Base-by-base conservation (phyloP, 2,113 vertebrate species). In the Dromas ardeola region DNA sequence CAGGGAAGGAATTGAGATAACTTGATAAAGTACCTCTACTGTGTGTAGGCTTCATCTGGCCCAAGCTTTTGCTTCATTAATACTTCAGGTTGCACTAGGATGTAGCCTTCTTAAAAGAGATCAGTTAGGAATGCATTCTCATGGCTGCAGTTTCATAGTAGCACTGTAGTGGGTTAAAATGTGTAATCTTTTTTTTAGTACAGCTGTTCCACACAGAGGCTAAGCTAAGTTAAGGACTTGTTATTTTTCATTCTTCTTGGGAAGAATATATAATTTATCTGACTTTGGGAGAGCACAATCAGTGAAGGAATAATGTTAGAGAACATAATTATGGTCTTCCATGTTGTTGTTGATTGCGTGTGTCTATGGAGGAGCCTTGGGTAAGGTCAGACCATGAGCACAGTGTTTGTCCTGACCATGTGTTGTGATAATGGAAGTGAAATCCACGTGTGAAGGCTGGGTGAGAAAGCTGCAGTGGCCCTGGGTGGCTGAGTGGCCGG, bases 1-100 rank as follows among this genome's bases (percentile, higher is more conserved):
- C 38, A 69, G 62, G 85, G 73, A 67, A 96, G 40, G 71, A 97
- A 85, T 86, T 59, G 95, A 71, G 92, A 45, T 83, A 92, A 95
- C 71, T 94, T 82, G 80, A 91, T 88, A 90, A 92, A 93, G 42
- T 15, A 83, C 45, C 29, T 94, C 66, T 49, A 19, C 29, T 43
- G 16, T 53, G 32, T 43, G 61, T 26, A 90, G 30, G 30, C 45
- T 81, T 70, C 50, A 56, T 76, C 53, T 78, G 34, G 59, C 36
- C 71, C 91, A 71, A 63, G 50, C 9, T 80, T 95, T 86, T 90
- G 16, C 55, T 78, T 79, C 1, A 1, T 45, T 72, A 69, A 38
- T 74, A 17, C 42, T 88, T 83, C 38, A 53, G 18, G 10, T 80
- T 86, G 58, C 34, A 32, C 56, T 67, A 81, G 70, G 12, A 45